Percentiles rank a stretch among this genome's conserved stretches.
Evolutionary conservation across 2,888 invertebrate genomes (phyloP).

Genomic region (Neoaliturus tenellus): DNA sequence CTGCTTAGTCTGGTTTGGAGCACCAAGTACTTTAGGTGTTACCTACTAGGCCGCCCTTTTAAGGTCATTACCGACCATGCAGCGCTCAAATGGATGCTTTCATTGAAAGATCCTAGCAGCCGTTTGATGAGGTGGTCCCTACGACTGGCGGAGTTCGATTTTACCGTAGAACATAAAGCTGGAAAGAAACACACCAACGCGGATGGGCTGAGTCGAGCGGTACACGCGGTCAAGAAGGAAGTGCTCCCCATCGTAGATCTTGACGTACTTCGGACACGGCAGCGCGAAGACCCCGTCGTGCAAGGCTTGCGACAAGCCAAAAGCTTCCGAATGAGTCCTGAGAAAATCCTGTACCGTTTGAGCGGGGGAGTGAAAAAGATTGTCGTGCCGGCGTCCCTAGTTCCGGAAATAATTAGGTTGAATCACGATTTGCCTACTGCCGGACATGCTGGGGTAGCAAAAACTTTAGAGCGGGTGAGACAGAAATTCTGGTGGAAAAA

Average conservation of each 20-base stretch:
- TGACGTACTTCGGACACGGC: not conserved
- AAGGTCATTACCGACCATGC: too few species aligned
- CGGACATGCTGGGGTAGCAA: too few species aligned
- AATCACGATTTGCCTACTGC: constrained; percentile 64
- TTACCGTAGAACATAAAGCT: constrained; percentile 57
- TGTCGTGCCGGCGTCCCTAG: not conserved
- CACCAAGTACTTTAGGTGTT: too few species aligned
- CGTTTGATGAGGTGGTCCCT: constrained; percentile 60
- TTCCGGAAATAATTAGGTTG: constrained; percentile 56
- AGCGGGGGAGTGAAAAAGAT: not conserved
- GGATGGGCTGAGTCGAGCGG: constrained; percentile 55
- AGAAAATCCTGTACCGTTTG: too few species aligned
- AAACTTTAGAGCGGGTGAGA: constrained; percentile 64
- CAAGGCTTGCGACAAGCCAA: not conserved
- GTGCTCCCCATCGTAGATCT: not conserved
- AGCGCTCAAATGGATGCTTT: constrained; percentile 59
- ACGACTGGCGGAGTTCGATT: constrained; percentile 56
- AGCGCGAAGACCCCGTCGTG: not conserved
- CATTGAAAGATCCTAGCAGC: constrained; percentile 56
- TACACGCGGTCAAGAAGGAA: not conserved
- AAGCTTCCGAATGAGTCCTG: not conserved
- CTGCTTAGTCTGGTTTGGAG: too few species aligned
- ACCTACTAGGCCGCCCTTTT: too few species aligned
- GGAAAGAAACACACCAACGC: constrained; percentile 58
- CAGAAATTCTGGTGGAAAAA: constrained; percentile 67